Base-by-base conservation (phyloP, 1,140 invertebrate genomes). In the Spodoptera frugiperda region DNA sequence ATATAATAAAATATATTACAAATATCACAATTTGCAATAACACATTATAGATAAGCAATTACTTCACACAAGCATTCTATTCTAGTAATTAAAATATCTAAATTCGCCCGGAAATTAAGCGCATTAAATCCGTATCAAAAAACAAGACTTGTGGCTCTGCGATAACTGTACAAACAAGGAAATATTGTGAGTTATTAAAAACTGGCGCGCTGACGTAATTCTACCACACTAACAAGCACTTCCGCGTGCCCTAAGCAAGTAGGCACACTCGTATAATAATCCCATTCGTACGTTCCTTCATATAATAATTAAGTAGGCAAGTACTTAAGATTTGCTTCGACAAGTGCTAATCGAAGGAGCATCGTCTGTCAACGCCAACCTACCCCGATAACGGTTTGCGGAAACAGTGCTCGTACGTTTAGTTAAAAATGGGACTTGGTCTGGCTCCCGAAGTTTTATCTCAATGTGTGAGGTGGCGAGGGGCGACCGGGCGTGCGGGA, bases 381-480 rank as follows among this genome's bases (percentile, higher is more conserved):
- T 77, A 80, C 72, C 70, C 55, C 72, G 81, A 86, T 86, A 87
- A 87, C 83, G 83, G 82, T 86, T 89, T 85, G 88, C 87, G 87
- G 83, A 90, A 89, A 89, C 80, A 84, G 79, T 82, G 77, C 70
- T 84, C 77, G 77, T 82, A 80, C 78, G 81, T 86, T 82, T 83
- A 86, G 83, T 89, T 90, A 89, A 90, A 91, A 91, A 93, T 92
- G 87, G 87, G 87, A 91, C 87, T 89, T 79, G 84, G 86, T 91
- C 86, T 89, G 80, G 83, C 87, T 90, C 86, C 90, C 89, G 86
- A 91, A 91, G 91, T 92, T 91, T 91, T 93, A 93, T 93, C 92
- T 93, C 85, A 83, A 82, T 84, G 84, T 87, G 86, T 85, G 87
- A 83, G 79, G 86, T 80, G 83, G 78, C 80, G 80, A 65, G 82